Percentiles rank a stretch among this genome's conserved stretches.
Conservation (phyloP, 2,888 invertebrate genomes). For the Ferdinandea cuprea region DNA sequence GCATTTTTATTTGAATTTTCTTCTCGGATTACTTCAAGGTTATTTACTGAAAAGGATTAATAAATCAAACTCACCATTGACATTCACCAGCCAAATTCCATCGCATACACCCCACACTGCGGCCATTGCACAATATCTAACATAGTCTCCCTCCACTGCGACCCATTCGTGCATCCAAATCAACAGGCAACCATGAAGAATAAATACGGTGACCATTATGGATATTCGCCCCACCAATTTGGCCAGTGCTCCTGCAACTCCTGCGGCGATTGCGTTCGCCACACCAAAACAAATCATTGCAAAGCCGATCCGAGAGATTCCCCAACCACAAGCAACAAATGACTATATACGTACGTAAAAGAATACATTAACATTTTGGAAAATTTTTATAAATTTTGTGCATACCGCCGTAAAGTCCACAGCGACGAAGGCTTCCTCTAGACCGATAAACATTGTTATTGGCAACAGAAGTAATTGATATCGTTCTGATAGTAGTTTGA, state of each 20-base stretch:
- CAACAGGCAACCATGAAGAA: conserved; percentile 88
- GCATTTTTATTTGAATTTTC: too few relatives aligned
- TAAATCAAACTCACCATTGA: conserved; percentile 92
- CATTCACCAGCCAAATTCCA: conserved; percentile 95
- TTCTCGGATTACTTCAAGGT: too few relatives aligned
- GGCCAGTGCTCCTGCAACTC: conserved; percentile 90
- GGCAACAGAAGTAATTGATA: conserved; percentile 94
- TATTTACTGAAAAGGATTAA: too few relatives aligned
- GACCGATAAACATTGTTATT: conserved; percentile 95
- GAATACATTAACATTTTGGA: conserved; percentile 1
- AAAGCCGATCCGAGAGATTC: conserved; percentile 95
- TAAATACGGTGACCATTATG: conserved; percentile 89
- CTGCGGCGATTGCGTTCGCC: conserved; percentile 93
- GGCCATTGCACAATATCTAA: conserved; percentile 90
- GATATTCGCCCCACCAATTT: conserved; percentile 90
- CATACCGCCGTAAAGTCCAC: conserved; percentile 91
- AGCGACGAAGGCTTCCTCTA: conserved; percentile 95
- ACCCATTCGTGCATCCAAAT: conserved; percentile 88
- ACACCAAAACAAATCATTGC: conserved; percentile 97
- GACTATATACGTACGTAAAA: conserved; percentile 86
- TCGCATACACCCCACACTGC: conserved; percentile 95
- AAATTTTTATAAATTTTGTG: conserved; percentile 62
- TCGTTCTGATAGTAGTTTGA: conserved; percentile 89
- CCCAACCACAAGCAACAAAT: conserved; percentile 93
- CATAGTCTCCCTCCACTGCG: conserved; percentile 87